Evolutionary conservation across 2,113 vertebrate species (phyloP).

Genomic region (Rhabdomys dilectus): DNA sequence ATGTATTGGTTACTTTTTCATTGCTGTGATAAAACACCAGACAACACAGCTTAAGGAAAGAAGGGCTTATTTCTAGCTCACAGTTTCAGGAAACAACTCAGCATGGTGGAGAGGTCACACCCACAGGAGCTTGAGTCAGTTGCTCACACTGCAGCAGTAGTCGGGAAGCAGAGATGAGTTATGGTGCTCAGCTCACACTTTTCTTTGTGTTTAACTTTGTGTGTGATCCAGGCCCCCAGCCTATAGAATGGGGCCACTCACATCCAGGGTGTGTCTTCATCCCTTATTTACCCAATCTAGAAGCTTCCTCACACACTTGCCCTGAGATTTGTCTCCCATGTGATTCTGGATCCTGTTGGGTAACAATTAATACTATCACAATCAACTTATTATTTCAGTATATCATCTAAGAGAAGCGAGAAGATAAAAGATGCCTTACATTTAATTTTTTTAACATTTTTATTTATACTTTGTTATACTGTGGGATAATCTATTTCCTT

Average conservation of each 20-base stretch:
- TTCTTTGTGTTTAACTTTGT: background rate
- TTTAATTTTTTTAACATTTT: background rate
- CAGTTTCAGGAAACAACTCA: background rate
- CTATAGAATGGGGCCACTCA: background rate
- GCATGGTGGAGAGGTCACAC: background rate
- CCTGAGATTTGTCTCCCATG: background rate
- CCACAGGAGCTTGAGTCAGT: background rate
- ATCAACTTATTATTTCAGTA: background rate
- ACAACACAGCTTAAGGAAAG: background rate
- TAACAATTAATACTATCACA: background rate
- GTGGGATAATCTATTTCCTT: background rate
- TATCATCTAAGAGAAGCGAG: background rate
- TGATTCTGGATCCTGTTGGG: background rate
- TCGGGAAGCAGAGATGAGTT: background rate
- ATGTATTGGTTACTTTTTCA: background rate
- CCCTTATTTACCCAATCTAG: background rate
- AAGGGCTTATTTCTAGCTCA: background rate
- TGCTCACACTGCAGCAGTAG: too few relatives aligned
- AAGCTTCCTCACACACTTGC: background rate
- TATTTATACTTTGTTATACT: background rate
- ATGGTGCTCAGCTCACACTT: background rate
- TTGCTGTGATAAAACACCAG: background rate
- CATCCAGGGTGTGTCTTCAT: background rate
- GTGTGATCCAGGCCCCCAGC: background rate
- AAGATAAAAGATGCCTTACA: background rate